Conservation (phyloP, 53 echinoderm and acorn worm genomes). For the Crossaster papposus region DNA sequence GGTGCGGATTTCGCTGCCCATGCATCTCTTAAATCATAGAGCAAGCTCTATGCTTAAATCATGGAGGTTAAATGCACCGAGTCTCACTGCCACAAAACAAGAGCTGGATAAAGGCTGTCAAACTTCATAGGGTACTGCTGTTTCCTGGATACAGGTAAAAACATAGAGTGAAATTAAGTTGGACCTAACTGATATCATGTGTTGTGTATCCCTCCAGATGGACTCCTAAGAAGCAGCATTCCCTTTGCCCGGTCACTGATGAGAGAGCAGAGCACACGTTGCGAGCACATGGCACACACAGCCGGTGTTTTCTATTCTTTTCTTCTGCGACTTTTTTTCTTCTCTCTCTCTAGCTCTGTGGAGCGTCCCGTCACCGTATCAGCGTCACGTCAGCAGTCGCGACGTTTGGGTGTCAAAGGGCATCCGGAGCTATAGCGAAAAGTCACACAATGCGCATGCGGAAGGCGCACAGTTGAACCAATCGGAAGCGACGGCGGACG, state of each 20-base stretch:
- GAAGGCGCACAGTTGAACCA: slow-evolving; percentile 34
- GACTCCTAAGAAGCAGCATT: neutral
- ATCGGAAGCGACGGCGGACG: slow-evolving; percentile 37
- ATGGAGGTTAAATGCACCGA: neutral
- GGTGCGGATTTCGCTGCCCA: neutral
- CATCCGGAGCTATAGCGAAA: neutral
- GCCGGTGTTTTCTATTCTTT: slow-evolving; percentile 25
- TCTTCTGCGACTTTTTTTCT: neutral
- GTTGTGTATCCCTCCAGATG: neutral
- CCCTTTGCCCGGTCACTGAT: neutral
- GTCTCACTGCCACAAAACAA: neutral
- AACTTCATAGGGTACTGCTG: neutral
- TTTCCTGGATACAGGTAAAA: neutral
- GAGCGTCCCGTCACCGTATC: slow-evolving; percentile 52
- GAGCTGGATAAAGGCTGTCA: neutral
- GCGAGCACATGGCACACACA: slow-evolving; percentile 45
- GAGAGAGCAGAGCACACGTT: slow-evolving; percentile 23
- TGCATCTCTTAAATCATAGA: too few relatives aligned
- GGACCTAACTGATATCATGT: neutral
- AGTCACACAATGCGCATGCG: slow-evolving; percentile 12
- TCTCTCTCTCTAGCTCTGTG: neutral
- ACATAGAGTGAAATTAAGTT: neutral
- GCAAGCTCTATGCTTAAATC: too few relatives aligned
- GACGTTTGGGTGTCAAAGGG: slow-evolving; percentile 43
- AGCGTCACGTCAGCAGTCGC: slow-evolving; percentile 55